These are phyloP conservation scores for Drosophila arizonae DNA, from an alignment of 1,140 invertebrate genomes.

Conservation along the genomic window DNA sequence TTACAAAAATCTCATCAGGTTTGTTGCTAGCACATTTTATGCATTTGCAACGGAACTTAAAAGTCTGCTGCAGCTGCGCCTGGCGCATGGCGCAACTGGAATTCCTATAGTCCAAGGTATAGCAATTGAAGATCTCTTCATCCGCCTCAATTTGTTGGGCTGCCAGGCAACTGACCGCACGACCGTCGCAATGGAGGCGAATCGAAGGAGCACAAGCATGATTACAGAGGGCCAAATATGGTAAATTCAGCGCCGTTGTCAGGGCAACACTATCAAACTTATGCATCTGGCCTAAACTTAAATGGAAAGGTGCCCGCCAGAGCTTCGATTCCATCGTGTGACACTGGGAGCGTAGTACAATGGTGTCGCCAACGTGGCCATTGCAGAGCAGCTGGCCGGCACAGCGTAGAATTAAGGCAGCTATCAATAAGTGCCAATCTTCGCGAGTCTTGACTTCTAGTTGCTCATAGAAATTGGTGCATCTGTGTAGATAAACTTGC, in stretches of 20 bases:
- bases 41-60: slow-evolving; percentile 67
- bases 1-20: slow-evolving; percentile 63
- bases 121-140: slow-evolving; percentile 73
- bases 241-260: slow-evolving; percentile 65
- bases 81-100: slow-evolving; percentile 24
- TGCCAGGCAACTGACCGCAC: slow-evolving; percentile 44
- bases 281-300: slow-evolving; percentile 56
- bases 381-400: slow-evolving; percentile 64
- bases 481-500: slow-evolving; percentile 52
- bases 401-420: slow-evolving; percentile 58
- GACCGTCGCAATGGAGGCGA: slow-evolving; percentile 53
- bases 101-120: slow-evolving; percentile 52
- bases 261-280: slow-evolving; percentile 30
- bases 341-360: slow-evolving; percentile 28
- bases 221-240: slow-evolving; percentile 67
- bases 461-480: slow-evolving; percentile 54
- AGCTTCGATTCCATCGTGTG: slow-evolving; percentile 43
- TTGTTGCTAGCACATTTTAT: slow-evolving; percentile 36
- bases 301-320: slow-evolving; percentile 28
- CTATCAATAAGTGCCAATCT: slow-evolving; percentile 56
- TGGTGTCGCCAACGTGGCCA: slow-evolving; percentile 54
- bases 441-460: background rate
- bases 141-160: slow-evolving; percentile 14
- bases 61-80: slow-evolving; percentile 38
- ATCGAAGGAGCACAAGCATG: slow-evolving; percentile 61